Evolutionary conservation across 2,113 vertebrate species (phyloP).

Genomic region (Toxostoma redivivum): DNA sequence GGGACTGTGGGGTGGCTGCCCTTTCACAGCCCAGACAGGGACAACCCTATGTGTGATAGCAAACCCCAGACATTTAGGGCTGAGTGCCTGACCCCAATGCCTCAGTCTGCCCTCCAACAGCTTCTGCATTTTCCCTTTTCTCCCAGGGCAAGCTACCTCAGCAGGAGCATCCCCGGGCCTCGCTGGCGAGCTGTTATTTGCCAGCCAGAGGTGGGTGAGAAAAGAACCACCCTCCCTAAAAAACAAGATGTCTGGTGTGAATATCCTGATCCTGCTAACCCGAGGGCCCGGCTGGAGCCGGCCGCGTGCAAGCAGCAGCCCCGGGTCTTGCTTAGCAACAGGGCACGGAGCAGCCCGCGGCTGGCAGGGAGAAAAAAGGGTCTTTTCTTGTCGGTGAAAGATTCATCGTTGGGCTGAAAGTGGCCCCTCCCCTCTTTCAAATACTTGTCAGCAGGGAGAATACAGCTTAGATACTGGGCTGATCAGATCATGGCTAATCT

Average conservation of each 20-base stretch:
- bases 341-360: slow-evolving; percentile 58
- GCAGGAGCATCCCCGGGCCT: slow-evolving; percentile 28
- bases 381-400: slow-evolving; percentile 75
- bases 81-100: background rate
- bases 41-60: fast-evolving
- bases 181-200: slow-evolving; percentile 51
- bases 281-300: slow-evolving; percentile 30
- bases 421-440: slow-evolving; percentile 75
- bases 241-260: slow-evolving; percentile 70
- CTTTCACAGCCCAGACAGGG: fast-evolving
- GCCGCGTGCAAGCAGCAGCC: slow-evolving; percentile 59
- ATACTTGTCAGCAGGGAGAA: slow-evolving; percentile 80
- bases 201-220: slow-evolving; percentile 60
- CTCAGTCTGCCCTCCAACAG: background rate
- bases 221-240: background rate
- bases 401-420: slow-evolving; percentile 79
- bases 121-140: slow-evolving; percentile 1
- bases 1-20: background rate
- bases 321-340: slow-evolving; percentile 77
- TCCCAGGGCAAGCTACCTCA: background rate
- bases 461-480: slow-evolving; percentile 77
- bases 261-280: slow-evolving; percentile 52
- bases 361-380: slow-evolving; percentile 68
- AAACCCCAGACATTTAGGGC: background rate
- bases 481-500: slow-evolving; percentile 91